Base-by-base conservation (phyloP, 2,888 invertebrate species). In the Bibio marci region DNA sequence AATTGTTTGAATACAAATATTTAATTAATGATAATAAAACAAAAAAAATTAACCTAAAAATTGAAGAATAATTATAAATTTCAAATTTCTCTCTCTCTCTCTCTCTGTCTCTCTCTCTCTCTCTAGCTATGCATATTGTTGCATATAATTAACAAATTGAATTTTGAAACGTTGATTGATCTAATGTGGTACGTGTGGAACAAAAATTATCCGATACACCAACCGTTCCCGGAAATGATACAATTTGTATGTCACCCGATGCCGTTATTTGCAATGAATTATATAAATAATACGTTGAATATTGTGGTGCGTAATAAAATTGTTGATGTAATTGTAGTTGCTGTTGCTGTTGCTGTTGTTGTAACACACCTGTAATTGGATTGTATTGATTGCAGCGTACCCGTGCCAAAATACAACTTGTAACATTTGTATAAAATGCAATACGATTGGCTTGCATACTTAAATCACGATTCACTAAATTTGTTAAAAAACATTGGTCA, bases 301-400 rank as follows among this genome's bases (percentile, higher is more conserved):
- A 10, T 15, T 3, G 17, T 17, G 26, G 15, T 14, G 30, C n/a
- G 19, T 28, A 11, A 5, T 37, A 37, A 12, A 13, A n/a, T 4
- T 63, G 64, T 22, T 68, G 67, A 6, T 22, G 22, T 8, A 6
- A 8, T 22, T 22, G 22, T 22, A 6, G 22, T 22, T 22, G 22
- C 22, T 6, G 8, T 22, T 22, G 22, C 8, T 22, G 22, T n/a
- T n/a, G n/a, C n/a, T n/a, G n/a, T 28, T 66, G 63, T 56, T 73
- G 73, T 3, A 67, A 56, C 41, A 71, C 70, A 12, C 76, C 76
- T 2, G 75, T 74, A 39, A 76, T 73, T 3, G 76, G 75, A 53
- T 76, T 76, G 50, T 63, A 70, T 2, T 63, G 57, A 35, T 69
- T 65, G 56, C 76, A 77, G 39, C 76, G 64, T 2, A 73, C 58